These are phyloP conservation scores for Harpegnathos saltator DNA, from an alignment of 1,140 invertebrate species.

Conservation along the genomic window DNA sequence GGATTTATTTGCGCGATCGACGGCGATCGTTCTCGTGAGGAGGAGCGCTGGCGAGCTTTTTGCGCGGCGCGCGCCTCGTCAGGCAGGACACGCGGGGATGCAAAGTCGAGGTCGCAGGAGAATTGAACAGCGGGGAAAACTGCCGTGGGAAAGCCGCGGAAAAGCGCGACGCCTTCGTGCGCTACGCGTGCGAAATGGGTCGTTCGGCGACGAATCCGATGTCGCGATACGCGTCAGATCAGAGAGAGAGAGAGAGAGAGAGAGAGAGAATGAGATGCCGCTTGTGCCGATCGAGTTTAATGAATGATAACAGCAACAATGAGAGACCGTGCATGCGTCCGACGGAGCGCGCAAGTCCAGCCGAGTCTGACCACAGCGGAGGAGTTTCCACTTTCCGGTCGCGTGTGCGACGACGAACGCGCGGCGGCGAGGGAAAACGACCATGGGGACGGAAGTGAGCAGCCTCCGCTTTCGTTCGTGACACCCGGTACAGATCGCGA, in stretches of 20 bases:
- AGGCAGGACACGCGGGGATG: slow-evolving; percentile 8
- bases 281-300: no score
- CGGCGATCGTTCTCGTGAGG: slow-evolving; percentile 58
- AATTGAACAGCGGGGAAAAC: slow-evolving; percentile 11
- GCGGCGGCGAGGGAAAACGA: slow-evolving; percentile 27
- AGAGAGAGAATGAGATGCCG: no score
- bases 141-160: slow-evolving; percentile 43
- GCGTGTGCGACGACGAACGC: slow-evolving; percentile 16
- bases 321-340: no score
- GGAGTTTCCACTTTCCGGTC: slow-evolving; percentile 56
- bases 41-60: slow-evolving; percentile 57
- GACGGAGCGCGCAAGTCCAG: background rate
- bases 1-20: slow-evolving; percentile 81
- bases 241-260: no score
- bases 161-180: slow-evolving; percentile 10
- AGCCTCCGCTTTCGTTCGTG: slow-evolving; percentile 24
- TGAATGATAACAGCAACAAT: no score
- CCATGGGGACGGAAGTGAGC: slow-evolving; percentile 6
- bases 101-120: slow-evolving; percentile 25
- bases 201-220: no score
- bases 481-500: background rate
- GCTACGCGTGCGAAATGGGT: no score
- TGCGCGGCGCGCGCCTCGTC: slow-evolving; percentile 47
- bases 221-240: no score
- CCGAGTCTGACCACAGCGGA: slow-evolving; percentile 47